Percentiles rank a stretch among this genome's conserved stretches.
Evolutionary conservation across 2,888 invertebrate species (phyloP).

Genomic region (Tubiluchus corallicola): DNA sequence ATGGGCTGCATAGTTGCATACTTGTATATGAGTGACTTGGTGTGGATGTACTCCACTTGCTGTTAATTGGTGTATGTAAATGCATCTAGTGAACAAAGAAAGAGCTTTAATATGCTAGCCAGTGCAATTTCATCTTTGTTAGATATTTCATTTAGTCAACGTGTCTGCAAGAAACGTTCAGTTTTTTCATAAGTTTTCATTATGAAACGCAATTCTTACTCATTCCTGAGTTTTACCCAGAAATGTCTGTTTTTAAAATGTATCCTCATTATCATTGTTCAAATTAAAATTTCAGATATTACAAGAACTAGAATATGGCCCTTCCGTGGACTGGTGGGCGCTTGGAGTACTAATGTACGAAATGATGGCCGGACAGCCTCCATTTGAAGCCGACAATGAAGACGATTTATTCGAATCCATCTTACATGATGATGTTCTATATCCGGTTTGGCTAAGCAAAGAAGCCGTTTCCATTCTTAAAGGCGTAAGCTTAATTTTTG

Average conservation of each 20-base stretch:
- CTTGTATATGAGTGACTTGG: too few species aligned
- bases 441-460: conserved; percentile 86
- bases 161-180: too few species aligned
- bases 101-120: too few species aligned
- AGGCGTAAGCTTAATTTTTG: conserved; percentile 42
- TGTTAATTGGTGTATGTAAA: too few species aligned
- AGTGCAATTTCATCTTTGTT: too few species aligned
- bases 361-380: conserved; percentile 99
- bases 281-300: conserved; percentile 41
- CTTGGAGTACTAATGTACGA: conserved; percentile 95
- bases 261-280: conserved; percentile 4
- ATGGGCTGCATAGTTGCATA: too few species aligned
- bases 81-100: too few species aligned
- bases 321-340: conserved; percentile 58
- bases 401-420: conserved; percentile 98
- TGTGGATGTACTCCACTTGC: too few species aligned
- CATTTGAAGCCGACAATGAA: conserved; percentile 98
- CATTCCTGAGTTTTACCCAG: too few species aligned
- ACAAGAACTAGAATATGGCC: conserved; percentile 60
- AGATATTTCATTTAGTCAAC: too few species aligned
- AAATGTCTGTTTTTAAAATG: conserved; percentile 6
- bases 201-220: too few species aligned
- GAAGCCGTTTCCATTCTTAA: conserved; percentile 78
- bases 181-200: too few species aligned
- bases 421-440: conserved; percentile 90